Base-by-base conservation (phyloP, 64 coral and sea anemone genomes). In the Astreopora myriophthalma region DNA sequence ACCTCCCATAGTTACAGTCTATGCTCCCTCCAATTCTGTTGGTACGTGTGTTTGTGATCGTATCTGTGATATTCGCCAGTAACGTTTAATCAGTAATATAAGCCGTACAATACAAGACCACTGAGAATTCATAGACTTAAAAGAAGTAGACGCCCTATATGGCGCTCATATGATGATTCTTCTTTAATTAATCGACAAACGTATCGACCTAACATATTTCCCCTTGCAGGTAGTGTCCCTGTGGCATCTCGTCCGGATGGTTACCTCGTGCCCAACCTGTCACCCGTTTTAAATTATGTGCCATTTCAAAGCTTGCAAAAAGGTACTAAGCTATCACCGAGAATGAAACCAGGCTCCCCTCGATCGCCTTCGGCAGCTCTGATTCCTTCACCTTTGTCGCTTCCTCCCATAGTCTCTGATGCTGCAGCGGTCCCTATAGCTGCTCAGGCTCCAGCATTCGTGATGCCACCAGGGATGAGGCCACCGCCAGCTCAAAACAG, bases 391-490 rank as follows among this genome's bases (percentile, higher is more conserved):
- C 55, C 38, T 89, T 26, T 57, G 14, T 9, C 34, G 0, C 34
- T 37, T 0, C 16, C 26, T 28, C 7, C 64, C 6, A 8, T 73
- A 28, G 33, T 52, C 13, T 25, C 72, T 22, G 74, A 16, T 0
- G 9, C 58, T 20, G 58, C 23, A 11, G 24, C 73, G 17, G 33
- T 37, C 3, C 74, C 87, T 33, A 28, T n/a, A 32, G 46, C 60
- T 29, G 69, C 44, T 9, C 17, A 83, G 55, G 17, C 79, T 13
- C 85, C 85, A 24, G 58, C n/a, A 5, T 67, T 89, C 16, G 12
- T 69, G 2, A 79, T 89, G 87, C 74, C 74, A 24, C 87, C 87
- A 10, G 87, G 87, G 31, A 17, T 79, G 5, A 65, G 8, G 32
- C 87, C 87, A 75, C 74, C 73, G 0, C 79, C 48, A 23, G 51